Evolutionary conservation across 1,140 invertebrate genomes (phyloP).

Genomic region (Tetramorium parvispinum): DNA sequence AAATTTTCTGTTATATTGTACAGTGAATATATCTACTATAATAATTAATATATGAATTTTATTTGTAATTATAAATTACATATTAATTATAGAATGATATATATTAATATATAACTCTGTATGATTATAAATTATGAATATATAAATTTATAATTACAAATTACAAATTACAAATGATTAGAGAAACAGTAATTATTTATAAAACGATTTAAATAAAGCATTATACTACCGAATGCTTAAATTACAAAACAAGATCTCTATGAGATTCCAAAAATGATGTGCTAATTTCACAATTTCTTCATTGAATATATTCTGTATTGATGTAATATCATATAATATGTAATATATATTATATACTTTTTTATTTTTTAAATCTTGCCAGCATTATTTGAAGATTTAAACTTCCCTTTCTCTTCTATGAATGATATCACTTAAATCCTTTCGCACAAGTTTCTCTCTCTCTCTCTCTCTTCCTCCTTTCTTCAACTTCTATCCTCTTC

Average conservation of each 20-base stretch:
- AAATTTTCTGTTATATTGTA: neutral
- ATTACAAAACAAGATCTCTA: neutral
- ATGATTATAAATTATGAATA: constrained; percentile 39
- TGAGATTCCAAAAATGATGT: neutral
- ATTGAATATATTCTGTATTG: neutral
- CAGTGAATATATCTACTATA: neutral
- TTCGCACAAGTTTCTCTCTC: neutral
- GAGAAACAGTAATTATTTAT: neutral
- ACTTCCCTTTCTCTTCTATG: neutral
- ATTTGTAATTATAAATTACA: constrained; percentile 8
- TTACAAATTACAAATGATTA: constrained; percentile 19
- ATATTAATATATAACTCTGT: constrained; percentile 26
- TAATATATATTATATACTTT: neutral
- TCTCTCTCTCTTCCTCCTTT: neutral
- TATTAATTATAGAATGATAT: constrained; percentile 10
- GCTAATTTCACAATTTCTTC: neutral
- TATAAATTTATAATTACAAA: constrained; percentile 36
- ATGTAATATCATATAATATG: neutral
- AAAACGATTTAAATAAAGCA: neutral
- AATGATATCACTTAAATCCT: neutral
- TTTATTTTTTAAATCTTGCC: neutral
- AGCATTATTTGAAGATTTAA: neutral
- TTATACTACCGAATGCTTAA: neutral
- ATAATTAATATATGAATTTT: constrained; percentile 16
- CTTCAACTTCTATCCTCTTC: constrained; percentile 30